A percentile compares a stretch with the other conserved stretches of the same genome.
phyloP scores from a whole-genome alignment of 2,888 invertebrate genomes.

The Venustoraphidia nigricollis region DNA sequence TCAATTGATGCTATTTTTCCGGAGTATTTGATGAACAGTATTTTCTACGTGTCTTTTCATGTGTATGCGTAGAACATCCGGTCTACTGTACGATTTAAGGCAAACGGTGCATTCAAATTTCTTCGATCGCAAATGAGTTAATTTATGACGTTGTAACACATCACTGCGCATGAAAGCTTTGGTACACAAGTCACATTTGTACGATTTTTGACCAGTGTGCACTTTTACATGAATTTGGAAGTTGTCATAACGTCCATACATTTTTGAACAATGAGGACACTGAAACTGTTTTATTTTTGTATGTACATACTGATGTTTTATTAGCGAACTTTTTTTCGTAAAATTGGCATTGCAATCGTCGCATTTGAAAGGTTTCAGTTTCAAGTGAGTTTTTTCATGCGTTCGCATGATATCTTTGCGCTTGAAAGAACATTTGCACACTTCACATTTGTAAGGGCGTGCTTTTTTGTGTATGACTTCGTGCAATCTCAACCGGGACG shows the following conservation, averaged over 20 bases:
- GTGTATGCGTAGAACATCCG: constrained; percentile 4
- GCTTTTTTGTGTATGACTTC: neutral
- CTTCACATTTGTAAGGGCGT: constrained; percentile 1
- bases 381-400: constrained; percentile 1
- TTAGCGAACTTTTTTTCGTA: constrained; percentile 1
- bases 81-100: neutral
- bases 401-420: constrained; percentile 1
- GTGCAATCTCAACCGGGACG: constrained; percentile 1
- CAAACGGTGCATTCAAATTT: constrained; percentile 1
- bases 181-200: constrained; percentile 1
- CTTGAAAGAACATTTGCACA: neutral
- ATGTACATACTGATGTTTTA: constrained; percentile 3
- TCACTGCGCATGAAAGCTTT: constrained; percentile 4
- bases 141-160: constrained; percentile 3
- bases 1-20: too few species aligned
- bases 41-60: constrained; percentile 3
- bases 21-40: neutral
- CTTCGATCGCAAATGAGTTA: neutral
- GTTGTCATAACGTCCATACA: constrained; percentile 2
- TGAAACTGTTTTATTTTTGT: constrained; percentile 1
- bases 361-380: constrained; percentile 1
- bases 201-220: neutral
- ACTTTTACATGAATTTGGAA: constrained; percentile 2
- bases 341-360: constrained; percentile 1
- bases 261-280: neutral